Evolutionary conservation across 2,113 vertebrate species (phyloP), one percentile per base, ranked within the genome.

Genomic region (Reinhardtius hippoglossoides): DNA sequence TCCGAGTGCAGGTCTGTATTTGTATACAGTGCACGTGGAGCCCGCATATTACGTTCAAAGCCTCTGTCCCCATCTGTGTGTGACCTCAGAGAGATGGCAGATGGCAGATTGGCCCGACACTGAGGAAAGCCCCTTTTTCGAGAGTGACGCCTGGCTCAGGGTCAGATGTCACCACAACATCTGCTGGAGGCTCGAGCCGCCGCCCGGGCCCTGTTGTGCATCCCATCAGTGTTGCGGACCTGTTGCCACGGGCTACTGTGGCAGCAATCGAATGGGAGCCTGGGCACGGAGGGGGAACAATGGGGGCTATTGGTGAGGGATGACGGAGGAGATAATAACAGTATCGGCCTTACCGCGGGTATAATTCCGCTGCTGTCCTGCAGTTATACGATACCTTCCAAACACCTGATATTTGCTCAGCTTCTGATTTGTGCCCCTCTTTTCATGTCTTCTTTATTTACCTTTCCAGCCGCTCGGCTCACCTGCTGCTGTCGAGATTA

Each of bases 111-210:
- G 93, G 92, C 50, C 55, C 88, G 67, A 37, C 74, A 91, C 91
- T 92, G 93, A 94, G 94, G 94, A 95, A 95, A 96, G 91, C 93
- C 94, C 91, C 91, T 84, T 85, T 31, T 31, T 86, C 37, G 21
- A 79, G 85, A 91, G 89, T 92, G 94, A 94, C 88, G 95, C 94
- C 95, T 96, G 92, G 94, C 92, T 85, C 61, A 27, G 94, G 96
- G 96, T 97, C 94, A 97, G 90, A 96, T 97, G 97, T 97, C 96
- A 12, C 75, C 65, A 88, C 92, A 95, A 94, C 97, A 98, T 98
- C 97, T 98, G 97, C 94, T 95, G 92, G 87, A 89, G 94, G 88
- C 92, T 89, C 75, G 91, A 73, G 87, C 86, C 62, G 55, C 71
- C 63, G 66, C 76, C 70, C 67, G 60, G 62, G 44, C 90, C 88